Evolutionary conservation across 2,797 vertebrate genomes (phyloP), one percentile per base, ranked within the genome.

Genomic region (Podarcis siculus): DNA sequence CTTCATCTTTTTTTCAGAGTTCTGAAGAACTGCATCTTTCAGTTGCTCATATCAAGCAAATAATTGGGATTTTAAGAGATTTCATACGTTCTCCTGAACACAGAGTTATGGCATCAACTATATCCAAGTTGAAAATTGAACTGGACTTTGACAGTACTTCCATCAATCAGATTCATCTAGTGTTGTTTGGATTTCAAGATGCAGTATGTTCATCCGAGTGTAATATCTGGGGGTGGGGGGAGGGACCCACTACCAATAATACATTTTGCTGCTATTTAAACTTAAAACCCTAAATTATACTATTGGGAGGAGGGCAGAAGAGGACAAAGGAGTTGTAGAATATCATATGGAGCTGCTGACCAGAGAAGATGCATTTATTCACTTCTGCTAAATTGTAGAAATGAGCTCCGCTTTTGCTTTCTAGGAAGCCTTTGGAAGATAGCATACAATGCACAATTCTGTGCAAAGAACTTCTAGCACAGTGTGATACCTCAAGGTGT

Each of bases 131-230:
- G 84, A 99, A 99, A 93, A 96, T 98, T 92, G 98, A 98, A 96
- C 97, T 99, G 80, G 98, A 99, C 93, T 99, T 99, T 8, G 98
- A 99, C 96, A 98, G 98, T 94, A 98, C 97, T 37, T 98, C 98
- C 93, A 99, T 99, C 96, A 98, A 97, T 95, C 99, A 99, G 96
- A 98, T 99, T 90, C 98, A 99, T 86, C 96, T 99, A 94, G 98
- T 99, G 64, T 96, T 99, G 71, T 99, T 98, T 86, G 98, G 98
- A 85, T 99, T 99, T 95, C 98, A 99, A 96, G 98, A 98, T 96
- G 98, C 98, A 2, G 99, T 99, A 94, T 97, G 97, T 97, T 80
- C 21, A 88, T 80, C 5, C 42, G 45, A 84, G 39, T 30, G 30
- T 58, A 35, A 35, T 84, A 12, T 73, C 72, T 66, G 71, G 23